phyloP scores from a whole-genome alignment of 2,888 invertebrate species.

The Lottia scabra region DNA sequence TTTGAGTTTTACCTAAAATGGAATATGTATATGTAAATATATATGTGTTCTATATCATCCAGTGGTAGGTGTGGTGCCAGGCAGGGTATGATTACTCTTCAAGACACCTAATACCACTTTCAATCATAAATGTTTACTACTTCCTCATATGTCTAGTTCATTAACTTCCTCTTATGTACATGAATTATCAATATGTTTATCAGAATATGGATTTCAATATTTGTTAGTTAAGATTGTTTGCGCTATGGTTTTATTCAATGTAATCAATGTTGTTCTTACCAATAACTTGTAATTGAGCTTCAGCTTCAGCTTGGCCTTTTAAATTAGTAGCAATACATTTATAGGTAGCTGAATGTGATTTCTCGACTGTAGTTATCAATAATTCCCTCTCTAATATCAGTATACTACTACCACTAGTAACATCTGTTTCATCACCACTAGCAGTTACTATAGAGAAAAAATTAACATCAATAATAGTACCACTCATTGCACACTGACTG shows the following conservation, averaged over 20 bases:
- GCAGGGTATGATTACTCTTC: no score
- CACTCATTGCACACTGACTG: no score
- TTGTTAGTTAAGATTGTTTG: no score
- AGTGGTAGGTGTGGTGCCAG: no score
- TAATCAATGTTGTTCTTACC: conserved; percentile 38
- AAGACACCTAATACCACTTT: no score
- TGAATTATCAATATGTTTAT: no score
- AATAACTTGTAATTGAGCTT: conserved; percentile 82
- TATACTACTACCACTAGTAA: conserved; percentile 77
- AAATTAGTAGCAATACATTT: conserved; percentile 90
- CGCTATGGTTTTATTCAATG: no score
- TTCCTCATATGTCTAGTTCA: no score
- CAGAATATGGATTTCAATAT: no score
- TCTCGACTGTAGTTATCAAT: conserved; percentile 85
- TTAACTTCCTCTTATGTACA: no score
- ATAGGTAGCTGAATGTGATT: conserved; percentile 88
- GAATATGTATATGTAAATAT: not conserved
- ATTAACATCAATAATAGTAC: not conserved
- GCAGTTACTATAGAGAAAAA: conserved; percentile 31
- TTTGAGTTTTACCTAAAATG: conserved; percentile 86
- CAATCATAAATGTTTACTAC: no score
- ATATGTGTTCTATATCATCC: no score
- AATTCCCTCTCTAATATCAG: conserved; percentile 90
- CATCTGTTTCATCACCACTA: conserved; percentile 34
- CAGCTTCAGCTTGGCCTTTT: conserved; percentile 86